Percentiles rank a stretch among this genome's conserved stretches.
phyloP scores from a whole-genome alignment of 2,888 invertebrate species.

The Monochamus alternatus region DNA sequence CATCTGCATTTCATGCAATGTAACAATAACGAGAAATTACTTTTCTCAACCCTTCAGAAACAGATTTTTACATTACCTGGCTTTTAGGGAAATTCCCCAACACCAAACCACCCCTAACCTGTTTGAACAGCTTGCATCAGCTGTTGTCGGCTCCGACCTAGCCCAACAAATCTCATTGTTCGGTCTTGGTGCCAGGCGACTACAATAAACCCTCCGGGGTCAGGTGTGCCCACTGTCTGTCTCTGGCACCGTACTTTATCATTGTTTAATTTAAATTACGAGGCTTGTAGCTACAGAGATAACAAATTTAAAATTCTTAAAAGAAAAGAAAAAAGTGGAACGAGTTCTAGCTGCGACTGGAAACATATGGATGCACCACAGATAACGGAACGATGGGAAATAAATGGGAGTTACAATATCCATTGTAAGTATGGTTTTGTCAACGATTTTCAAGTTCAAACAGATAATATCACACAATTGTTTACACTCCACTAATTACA shows the following conservation, averaged over 20 bases:
- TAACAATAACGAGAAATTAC: too few species aligned
- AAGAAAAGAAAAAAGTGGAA: neutral
- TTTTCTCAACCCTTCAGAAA: too few species aligned
- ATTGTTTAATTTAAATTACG: slow-evolving; percentile 13
- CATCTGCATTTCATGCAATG: too few species aligned
- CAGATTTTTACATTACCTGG: slow-evolving; percentile 1
- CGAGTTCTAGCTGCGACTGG: too few species aligned
- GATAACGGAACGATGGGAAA: too few species aligned
- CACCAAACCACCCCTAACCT: slow-evolving; percentile 29
- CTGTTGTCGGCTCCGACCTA: slow-evolving; percentile 32
- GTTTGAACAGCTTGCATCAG: slow-evolving; percentile 34
- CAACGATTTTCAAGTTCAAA: too few species aligned
- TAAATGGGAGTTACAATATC: too few species aligned
- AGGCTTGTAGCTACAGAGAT: neutral
- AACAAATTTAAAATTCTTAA: slow-evolving; percentile 5
- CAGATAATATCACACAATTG: too few species aligned
- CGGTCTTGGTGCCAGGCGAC: slow-evolving; percentile 15
- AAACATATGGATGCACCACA: too few species aligned
- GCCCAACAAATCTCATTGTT: slow-evolving; percentile 34
- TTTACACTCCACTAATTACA: too few species aligned
- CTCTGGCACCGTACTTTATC: slow-evolving; percentile 1
- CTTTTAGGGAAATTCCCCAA: slow-evolving; percentile 10
- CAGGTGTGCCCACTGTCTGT: slow-evolving; percentile 8
- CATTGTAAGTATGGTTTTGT: too few species aligned
- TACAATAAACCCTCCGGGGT: slow-evolving; percentile 7